Evolutionary conservation across 2,113 vertebrate genomes (phyloP).

Genomic region (Junco hyemalis): DNA sequence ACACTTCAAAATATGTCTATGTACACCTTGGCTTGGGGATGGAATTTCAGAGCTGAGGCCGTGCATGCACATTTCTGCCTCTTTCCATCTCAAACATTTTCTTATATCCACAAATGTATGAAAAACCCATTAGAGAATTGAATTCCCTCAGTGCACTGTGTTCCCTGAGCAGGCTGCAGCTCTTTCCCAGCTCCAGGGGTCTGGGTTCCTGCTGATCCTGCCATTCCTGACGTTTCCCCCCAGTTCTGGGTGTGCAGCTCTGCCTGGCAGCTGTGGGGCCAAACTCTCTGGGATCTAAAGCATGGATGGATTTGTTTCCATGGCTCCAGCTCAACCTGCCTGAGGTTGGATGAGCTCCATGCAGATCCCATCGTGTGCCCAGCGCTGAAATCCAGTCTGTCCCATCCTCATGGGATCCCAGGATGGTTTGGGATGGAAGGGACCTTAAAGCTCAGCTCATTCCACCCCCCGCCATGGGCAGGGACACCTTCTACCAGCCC

Average conservation of each 20-base stretch:
- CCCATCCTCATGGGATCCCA: neutral
- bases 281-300: accelerated
- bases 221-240: neutral
- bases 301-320: neutral
- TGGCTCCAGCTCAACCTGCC: accelerated
- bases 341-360: neutral
- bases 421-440: neutral
- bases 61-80: neutral
- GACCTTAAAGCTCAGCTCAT: neutral
- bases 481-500: accelerated
- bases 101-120: neutral
- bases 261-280: neutral
- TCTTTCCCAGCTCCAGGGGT: neutral
- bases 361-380: accelerated
- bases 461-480: neutral
- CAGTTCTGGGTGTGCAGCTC: neutral
- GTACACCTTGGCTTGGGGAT: neutral
- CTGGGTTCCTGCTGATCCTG: neutral
- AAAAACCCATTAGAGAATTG: neutral
- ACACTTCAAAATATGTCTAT: neutral
- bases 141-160: neutral
- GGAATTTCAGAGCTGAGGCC: neutral
- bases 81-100: neutral
- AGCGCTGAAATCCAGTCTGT: neutral
- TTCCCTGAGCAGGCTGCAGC: neutral